Conservation (phyloP, 2,888 invertebrate genomes). For the Brenthis ino region DNA sequence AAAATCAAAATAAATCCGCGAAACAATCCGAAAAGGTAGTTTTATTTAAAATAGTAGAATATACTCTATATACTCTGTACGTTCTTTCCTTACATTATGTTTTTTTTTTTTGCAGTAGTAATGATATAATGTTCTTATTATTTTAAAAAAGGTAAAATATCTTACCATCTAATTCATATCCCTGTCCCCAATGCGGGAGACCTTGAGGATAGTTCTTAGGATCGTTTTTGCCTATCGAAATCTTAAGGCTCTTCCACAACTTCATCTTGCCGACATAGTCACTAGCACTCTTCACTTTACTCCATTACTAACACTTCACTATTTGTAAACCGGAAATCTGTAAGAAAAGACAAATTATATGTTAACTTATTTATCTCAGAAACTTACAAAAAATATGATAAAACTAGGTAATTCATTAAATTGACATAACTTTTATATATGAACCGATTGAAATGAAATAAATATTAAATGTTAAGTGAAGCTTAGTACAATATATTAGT, state of each 20-base stretch:
- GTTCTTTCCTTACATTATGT: too few species aligned
- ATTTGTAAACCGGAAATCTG: conserved; percentile 27
- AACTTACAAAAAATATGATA: neutral
- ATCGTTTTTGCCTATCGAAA: conserved; percentile 73
- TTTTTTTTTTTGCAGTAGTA: too few species aligned
- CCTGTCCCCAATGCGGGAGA: conserved; percentile 73
- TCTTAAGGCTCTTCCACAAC: conserved; percentile 79
- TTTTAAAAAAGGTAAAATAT: neutral
- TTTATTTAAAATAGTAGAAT: too few species aligned
- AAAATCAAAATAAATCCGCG: too few species aligned
- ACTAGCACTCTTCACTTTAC: conserved; percentile 41
- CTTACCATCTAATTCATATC: conserved; percentile 74
- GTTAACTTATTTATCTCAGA: neutral
- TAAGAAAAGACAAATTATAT: conserved; percentile 27
- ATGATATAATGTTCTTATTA: neutral
- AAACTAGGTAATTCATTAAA: too few species aligned
- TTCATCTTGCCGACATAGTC: conserved; percentile 76
- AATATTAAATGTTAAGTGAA: too few species aligned
- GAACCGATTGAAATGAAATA: too few species aligned
- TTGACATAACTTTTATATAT: too few species aligned
- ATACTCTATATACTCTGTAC: too few species aligned
- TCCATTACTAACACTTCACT: conserved; percentile 33
- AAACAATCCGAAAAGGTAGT: too few species aligned
- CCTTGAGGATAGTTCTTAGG: conserved; percentile 68
- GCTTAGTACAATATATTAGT: too few species aligned